phyloP scores from a whole-genome alignment of 2,797 vertebrate species.

The Xenentodon cancila region DNA sequence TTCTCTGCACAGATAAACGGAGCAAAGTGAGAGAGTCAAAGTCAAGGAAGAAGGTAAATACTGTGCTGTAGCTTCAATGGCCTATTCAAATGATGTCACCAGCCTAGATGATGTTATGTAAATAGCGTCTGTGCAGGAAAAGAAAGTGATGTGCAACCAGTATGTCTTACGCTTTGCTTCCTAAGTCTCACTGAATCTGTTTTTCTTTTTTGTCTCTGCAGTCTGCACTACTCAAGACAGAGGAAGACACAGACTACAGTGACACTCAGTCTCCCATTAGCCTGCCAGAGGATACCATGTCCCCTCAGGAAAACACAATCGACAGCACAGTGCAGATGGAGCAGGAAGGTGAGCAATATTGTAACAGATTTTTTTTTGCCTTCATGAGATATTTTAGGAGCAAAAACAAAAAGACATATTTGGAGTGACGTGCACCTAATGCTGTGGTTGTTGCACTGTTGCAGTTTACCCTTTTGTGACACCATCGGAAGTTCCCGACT shows the following conservation, averaged over 20 bases:
- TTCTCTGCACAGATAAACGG: conserved; percentile 82
- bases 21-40: conserved; percentile 78
- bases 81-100: conserved; percentile 9
- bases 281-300: conserved; percentile 19
- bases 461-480: conserved; percentile 19
- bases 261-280: conserved; percentile 64
- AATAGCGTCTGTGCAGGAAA: not conserved
- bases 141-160: not conserved
- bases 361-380: too few species aligned
- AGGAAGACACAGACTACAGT: conserved; percentile 78
- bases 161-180: not conserved
- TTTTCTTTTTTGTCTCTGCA: conserved; percentile 10
- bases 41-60: conserved; percentile 83
- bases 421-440: not conserved
- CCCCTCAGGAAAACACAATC: conserved; percentile 84
- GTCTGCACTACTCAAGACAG: conserved; percentile 63
- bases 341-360: conserved; percentile 32
- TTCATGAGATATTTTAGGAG: not conserved
- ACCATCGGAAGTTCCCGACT: conserved; percentile 59
- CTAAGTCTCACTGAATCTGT: not conserved
- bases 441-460: conserved; percentile 8
- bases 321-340: conserved; percentile 79
- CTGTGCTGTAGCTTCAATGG: conserved; percentile 1
- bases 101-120: conserved; percentile 5
- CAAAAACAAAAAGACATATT: not conserved